Conservation (phyloP, 1,140 invertebrate genomes). For the Panagrolaimus sp. region DNA sequence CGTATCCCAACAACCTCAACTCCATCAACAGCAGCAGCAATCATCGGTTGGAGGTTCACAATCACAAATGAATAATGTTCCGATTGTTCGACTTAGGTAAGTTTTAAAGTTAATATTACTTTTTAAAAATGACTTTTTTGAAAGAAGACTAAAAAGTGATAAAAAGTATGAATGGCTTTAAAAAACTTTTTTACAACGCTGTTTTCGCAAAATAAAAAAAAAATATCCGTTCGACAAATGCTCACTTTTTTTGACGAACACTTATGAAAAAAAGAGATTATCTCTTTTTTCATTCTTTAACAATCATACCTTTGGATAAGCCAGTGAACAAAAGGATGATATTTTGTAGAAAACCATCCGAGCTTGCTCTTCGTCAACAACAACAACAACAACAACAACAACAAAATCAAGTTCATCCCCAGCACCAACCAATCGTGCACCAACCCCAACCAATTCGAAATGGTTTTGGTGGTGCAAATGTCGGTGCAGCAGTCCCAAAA, state of each 20-base stretch:
- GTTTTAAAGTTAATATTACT: neutral
- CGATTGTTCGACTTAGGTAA: constrained; percentile 1
- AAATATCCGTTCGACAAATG: neutral
- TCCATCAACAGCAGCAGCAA: too few relatives aligned
- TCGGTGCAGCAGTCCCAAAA: too few relatives aligned
- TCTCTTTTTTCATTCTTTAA: neutral
- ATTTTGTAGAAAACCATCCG: constrained; percentile 9
- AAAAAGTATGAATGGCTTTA: too few relatives aligned
- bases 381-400: too few relatives aligned
- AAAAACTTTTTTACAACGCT: too few relatives aligned
- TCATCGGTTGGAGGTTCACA: neutral
- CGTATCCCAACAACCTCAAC: neutral
- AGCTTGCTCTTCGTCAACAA: neutral
- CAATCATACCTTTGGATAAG: too few relatives aligned
- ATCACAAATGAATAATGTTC: constrained; percentile 10
- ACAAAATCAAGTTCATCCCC: too few relatives aligned
- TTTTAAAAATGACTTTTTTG: too few relatives aligned
- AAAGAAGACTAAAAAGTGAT: too few relatives aligned
- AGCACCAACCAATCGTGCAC: neutral
- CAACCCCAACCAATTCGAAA: neutral
- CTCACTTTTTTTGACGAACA: constrained; percentile 5
- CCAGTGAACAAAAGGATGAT: too few relatives aligned
- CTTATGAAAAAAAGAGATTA: neutral
- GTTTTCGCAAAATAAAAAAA: too few relatives aligned
- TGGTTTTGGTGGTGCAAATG: too few relatives aligned